phyloP scores from a whole-genome alignment of 2,113 vertebrate genomes.

The Uropsilus gracilis region DNA sequence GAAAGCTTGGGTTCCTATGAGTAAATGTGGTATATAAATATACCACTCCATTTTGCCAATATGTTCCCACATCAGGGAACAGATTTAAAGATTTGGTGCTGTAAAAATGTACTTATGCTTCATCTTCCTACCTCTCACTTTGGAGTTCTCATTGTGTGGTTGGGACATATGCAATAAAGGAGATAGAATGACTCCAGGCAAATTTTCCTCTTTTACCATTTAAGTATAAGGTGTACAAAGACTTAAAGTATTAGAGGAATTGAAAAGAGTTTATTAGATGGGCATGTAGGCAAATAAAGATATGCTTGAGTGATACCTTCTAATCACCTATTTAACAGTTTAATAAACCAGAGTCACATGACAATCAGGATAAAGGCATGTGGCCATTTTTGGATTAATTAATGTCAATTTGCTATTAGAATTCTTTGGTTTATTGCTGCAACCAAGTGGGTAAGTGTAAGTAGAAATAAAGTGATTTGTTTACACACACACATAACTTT shows the following conservation, averaged over 20 bases:
- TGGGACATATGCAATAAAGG: background rate
- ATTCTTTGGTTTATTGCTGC: conserved; percentile 74
- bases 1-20: background rate
- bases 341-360: conserved; percentile 72
- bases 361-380: conserved; percentile 74
- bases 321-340: conserved; percentile 73
- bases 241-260: conserved; percentile 53
- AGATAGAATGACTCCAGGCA: background rate
- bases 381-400: conserved; percentile 80
- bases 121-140: background rate
- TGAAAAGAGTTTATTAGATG: conserved; percentile 74
- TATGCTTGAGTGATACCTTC: conserved; percentile 41
- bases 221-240: background rate
- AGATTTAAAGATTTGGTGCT: conserved; percentile 59
- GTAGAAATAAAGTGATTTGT: conserved; percentile 31
- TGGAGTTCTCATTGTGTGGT: conserved; percentile 28
- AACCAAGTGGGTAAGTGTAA: conserved; percentile 53
- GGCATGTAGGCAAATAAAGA: background rate
- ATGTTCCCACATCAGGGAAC: too few relatives aligned
- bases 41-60: background rate
- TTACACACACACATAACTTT: conserved; percentile 36
- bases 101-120: conserved; percentile 41
- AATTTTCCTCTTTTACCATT: background rate
- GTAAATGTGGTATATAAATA: background rate
- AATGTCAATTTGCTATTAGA: conserved; percentile 74